Base-by-base conservation (phyloP, 1,140 invertebrate genomes). In the Muscidifurax raptorellus region DNA sequence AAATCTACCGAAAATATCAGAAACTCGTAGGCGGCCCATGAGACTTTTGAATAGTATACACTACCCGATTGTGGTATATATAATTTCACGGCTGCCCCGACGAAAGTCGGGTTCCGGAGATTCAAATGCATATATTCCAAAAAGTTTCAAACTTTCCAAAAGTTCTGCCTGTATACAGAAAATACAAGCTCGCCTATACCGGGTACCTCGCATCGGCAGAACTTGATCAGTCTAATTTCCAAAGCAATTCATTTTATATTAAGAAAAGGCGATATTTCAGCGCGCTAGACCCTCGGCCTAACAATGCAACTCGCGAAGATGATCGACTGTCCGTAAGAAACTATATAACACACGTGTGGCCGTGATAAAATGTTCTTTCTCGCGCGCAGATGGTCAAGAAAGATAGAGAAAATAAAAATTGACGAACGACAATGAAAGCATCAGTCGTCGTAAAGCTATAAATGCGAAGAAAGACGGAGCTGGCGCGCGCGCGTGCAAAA, bases 331-430 rank as follows among this genome's bases (percentile, higher is more conserved):
- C 52, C 22, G 5, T 22, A 59, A 59, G 22, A 59, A 59, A 18
- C 18, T 59, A n/a, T 13, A n/a, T 1, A 3, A 6, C 52, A 36
- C 32, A 32, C 15, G 22, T 0, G n/a, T 0, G n/a, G 52, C 22
- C 52, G 52, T 22, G n/a, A 59, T 59, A 59, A 59, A 59, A 59
- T 18, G 18, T 7, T 7, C 52, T 3, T n/a, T n/a, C 15, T 83
- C 15, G 18, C 72, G 36, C 64, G 82, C 81, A 59, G 86, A 85
- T 87, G 87, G 76, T 77, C 30, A 52, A 13, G 67, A n/a, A 30
- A 18, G 67, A 84, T 82, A 85, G 79, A 82, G 52, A 28, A 79
- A 84, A 77, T 84, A 83, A 83, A 83, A 83, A 83, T 82, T 76
- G 72, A 83, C 32, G 32, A 83, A 59, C 52, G 28, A 36, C 30